Evolutionary conservation across 1,140 invertebrate genomes (phyloP), one percentile per base, ranked within the genome.

Genomic region (Bombyx mandarina): DNA sequence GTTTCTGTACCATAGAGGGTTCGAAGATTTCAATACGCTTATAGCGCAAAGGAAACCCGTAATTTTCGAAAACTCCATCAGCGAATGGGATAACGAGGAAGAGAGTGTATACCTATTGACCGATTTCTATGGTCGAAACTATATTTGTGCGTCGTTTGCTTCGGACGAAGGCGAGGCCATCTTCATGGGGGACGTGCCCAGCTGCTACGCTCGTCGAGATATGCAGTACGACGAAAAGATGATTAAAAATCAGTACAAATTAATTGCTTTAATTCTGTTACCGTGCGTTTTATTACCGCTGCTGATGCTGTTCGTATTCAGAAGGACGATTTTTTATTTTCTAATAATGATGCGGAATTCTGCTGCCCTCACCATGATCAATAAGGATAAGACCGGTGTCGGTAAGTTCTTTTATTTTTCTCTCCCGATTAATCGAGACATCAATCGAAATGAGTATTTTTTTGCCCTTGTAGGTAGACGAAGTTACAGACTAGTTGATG

Each of bases 281-380:
- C 74, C 75, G 3, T 48, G 62, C 3, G 5, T 77, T 0, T 45
- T 85, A 6, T 12, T 89, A 8, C 79, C 77, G 2, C 9, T 74
- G 1, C 49, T 82, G 3, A 22, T 79, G 3, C 61, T 82, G 42
- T 78, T 82, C 18, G 57, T 88, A 0, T 79, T 85, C 45, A 86
- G 88, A 35, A 89, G 88, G 62, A 86, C 88, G 52, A 86, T 91
- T 3, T 83, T 80, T 66, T 91, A 91, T 63, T 91, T 89, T 62
- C 86, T 85, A 46, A 86, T 91, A n/a, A 89, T 86, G 0, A 65
- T 91, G 45, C 90, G 89, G 61, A 84, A 90, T 79, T 67, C 82
- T 54, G 74, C 82, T 47, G 63, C 89, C 65, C 47, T 89, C 47
- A 88, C 82, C 52, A 69, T 89, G 45, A 78, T 89, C 18, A 79